Conservation (phyloP, 2,888 invertebrate species). For the Sesia bembeciformis region DNA sequence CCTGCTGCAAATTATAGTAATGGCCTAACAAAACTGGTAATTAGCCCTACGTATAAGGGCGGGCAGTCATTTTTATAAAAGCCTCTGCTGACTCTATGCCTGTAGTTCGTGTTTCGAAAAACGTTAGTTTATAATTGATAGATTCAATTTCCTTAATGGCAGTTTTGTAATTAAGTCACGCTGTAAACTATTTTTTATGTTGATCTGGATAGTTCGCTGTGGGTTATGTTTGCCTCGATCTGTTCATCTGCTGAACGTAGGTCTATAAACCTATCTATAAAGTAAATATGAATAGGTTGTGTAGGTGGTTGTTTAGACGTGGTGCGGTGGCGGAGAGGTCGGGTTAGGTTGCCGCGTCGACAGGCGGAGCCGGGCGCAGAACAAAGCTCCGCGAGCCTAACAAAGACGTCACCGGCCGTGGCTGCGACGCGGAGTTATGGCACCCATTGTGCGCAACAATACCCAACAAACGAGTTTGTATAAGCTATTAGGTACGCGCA, state of each 20-base stretch:
- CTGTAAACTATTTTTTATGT: neutral
- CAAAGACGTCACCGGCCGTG: slow-evolving; percentile 75
- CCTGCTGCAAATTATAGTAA: slow-evolving; percentile 69
- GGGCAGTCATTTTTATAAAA: slow-evolving; percentile 38
- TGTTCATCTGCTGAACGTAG: no score
- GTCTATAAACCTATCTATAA: no score
- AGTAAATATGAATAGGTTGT: neutral
- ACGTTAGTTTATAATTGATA: slow-evolving; percentile 24
- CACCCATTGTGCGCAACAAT: slow-evolving; percentile 74
- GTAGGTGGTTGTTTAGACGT: neutral
- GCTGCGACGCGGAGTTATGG: slow-evolving; percentile 73
- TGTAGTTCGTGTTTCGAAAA: slow-evolving; percentile 22
- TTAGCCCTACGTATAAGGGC: slow-evolving; percentile 45
- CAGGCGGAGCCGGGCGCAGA: slow-evolving; percentile 58
- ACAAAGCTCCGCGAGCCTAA: slow-evolving; percentile 65
- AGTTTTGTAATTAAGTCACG: slow-evolving; percentile 4
- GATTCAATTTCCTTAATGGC: slow-evolving; percentile 36
- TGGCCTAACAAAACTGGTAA: slow-evolving; percentile 64
- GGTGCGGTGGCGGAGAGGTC: slow-evolving; percentile 17
- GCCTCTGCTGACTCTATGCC: slow-evolving; percentile 14
- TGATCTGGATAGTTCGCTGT: no score
- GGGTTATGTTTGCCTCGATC: no score
- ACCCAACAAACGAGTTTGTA: slow-evolving; percentile 75
- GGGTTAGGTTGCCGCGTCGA: slow-evolving; percentile 48
- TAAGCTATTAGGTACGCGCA: slow-evolving; percentile 75